Evolutionary conservation across 1,140 invertebrate genomes (phyloP).

Genomic region (Phthorimaea operculella): DNA sequence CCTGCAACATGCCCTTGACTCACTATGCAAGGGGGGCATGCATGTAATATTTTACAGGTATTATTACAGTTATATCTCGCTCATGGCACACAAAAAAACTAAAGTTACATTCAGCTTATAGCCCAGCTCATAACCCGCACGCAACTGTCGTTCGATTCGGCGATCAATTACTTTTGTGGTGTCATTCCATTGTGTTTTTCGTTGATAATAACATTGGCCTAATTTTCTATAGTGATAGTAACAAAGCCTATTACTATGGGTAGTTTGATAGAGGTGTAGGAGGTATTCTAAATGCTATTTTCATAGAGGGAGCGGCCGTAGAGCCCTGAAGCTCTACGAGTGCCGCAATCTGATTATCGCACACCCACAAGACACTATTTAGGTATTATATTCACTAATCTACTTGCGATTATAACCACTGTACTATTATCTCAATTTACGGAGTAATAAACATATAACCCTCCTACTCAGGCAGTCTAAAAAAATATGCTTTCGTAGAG

Average conservation of each 20-base stretch:
- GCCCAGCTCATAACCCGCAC: too few species aligned
- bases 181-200: neutral
- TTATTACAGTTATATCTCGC: neutral
- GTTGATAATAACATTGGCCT: neutral
- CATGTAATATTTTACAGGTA: neutral
- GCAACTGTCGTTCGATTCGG: neutral
- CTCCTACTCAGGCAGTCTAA: too few species aligned
- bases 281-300: slow-evolving; percentile 17
- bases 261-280: neutral
- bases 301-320: slow-evolving; percentile 49
- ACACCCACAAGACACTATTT: slow-evolving; percentile 48
- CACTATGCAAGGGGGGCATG: neutral
- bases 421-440: neutral
- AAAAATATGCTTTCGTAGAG: neutral
- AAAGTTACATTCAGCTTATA: too few species aligned
- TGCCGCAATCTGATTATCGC: slow-evolving; percentile 65
- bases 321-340: slow-evolving; percentile 54
- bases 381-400: neutral
- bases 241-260: neutral
- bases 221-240: neutral
- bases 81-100: neutral
- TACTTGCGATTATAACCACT: neutral
- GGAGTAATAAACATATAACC: too few species aligned
- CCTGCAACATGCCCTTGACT: slow-evolving; percentile 3
- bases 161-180: neutral